These are phyloP conservation scores for Yasuhikotakia modesta DNA, from an alignment of 2,797 vertebrate genomes.

Conservation along the genomic window DNA sequence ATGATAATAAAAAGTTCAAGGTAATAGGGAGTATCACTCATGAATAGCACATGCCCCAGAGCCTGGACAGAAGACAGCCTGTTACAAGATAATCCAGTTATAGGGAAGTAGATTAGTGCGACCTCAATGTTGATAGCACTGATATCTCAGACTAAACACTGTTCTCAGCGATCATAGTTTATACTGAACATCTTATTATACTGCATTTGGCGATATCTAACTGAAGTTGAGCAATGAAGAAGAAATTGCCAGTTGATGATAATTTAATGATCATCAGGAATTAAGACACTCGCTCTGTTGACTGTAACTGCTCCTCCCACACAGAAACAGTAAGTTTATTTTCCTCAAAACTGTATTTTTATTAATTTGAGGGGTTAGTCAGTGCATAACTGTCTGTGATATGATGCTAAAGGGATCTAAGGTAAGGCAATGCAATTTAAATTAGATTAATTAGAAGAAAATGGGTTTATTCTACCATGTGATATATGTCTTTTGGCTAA, in stretches of 20 bases:
- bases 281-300: background rate
- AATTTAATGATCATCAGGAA: background rate
- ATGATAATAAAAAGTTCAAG: background rate
- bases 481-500: too few relatives aligned
- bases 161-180: background rate
- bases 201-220: background rate
- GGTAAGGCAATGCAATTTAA: background rate
- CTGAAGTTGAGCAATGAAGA: background rate
- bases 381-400: background rate
- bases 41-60: too few relatives aligned
- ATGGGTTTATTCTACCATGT: background rate
- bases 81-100: slow-evolving; percentile 39
- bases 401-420: background rate
- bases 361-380: too few relatives aligned
- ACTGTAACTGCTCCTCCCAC: background rate
- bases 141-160: background rate
- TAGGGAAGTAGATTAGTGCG: slow-evolving; percentile 11
- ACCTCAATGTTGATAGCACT: slow-evolving; percentile 5
- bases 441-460: too few relatives aligned
- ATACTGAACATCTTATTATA: background rate
- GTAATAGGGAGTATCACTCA: background rate
- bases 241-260: background rate
- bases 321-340: slow-evolving; percentile 12
- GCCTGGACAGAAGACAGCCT: slow-evolving; percentile 6
- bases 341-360: background rate